phyloP scores from a whole-genome alignment of 2,113 vertebrate species.

The Albula goreensis region DNA sequence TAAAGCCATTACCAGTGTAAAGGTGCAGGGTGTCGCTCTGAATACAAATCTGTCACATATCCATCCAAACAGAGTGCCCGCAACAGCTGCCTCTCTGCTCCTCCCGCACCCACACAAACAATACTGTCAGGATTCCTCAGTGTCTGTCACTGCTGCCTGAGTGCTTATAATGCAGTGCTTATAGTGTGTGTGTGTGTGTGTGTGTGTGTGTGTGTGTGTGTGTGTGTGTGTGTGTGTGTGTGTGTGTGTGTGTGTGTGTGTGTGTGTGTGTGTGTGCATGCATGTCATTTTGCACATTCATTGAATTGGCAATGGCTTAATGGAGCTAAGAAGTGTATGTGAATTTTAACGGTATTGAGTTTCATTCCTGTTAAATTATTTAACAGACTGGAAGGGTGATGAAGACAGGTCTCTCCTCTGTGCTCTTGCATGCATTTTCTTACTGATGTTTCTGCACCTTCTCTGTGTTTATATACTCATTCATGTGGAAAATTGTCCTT shows the following conservation, averaged over 20 bases:
- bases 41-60: constrained; percentile 23
- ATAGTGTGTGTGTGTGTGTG: not conserved
- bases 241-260: constrained; percentile 4
- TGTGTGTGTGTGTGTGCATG: not conserved
- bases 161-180: not conserved
- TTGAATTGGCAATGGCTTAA: not conserved
- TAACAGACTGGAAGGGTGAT: not conserved
- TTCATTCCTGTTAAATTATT: constrained; percentile 1
- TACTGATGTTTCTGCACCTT: not conserved
- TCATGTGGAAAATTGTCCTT: constrained; percentile 9
- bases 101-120: not conserved
- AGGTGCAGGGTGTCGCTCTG: not conserved
- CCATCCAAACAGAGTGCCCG: not conserved
- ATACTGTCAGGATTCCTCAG: not conserved
- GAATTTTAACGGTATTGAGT: not conserved
- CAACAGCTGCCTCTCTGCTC: not conserved
- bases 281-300: not conserved
- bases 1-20: not conserved
- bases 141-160: not conserved
- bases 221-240: not conserved
- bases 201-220: not conserved
- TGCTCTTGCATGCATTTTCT: not conserved
- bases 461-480: constrained; percentile 23
- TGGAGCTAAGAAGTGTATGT: constrained; percentile 1
- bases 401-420: not conserved